Conservation (phyloP, 2,797 vertebrate species). For the Acrossocheilus wenchowensis region DNA sequence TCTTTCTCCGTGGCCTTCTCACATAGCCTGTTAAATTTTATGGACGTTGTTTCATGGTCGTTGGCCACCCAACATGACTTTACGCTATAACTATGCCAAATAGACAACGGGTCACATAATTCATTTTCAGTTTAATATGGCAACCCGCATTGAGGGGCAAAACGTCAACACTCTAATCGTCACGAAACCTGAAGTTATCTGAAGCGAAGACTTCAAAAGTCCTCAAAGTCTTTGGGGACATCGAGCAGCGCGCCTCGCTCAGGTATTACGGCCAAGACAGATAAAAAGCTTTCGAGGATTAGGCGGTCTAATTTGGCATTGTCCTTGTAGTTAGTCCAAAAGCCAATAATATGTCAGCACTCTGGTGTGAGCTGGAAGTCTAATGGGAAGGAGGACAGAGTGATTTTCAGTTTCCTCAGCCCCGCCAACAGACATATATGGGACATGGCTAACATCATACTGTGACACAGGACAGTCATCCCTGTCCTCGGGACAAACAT, state of each 20-base stretch:
- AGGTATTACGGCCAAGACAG: slow-evolving; percentile 52
- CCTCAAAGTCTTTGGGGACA: slow-evolving; percentile 52
- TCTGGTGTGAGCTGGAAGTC: slow-evolving; percentile 49
- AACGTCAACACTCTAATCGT: slow-evolving; percentile 39
- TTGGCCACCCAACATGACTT: slow-evolving; percentile 31
- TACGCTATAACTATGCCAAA: slow-evolving; percentile 37
- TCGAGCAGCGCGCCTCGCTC: slow-evolving; percentile 32
- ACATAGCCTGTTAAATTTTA: slow-evolving; percentile 40
- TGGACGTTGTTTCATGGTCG: slow-evolving; percentile 36
- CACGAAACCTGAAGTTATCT: slow-evolving; percentile 37
- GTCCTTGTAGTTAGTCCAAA: slow-evolving; percentile 58
- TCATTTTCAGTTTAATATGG: slow-evolving; percentile 34
- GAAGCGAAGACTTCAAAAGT: slow-evolving; percentile 38
- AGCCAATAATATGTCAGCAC: slow-evolving; percentile 55
- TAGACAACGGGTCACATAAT: slow-evolving; percentile 32
- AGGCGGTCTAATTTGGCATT: slow-evolving; percentile 57
- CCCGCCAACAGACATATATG: slow-evolving; percentile 39
- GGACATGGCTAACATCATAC: slow-evolving; percentile 37
- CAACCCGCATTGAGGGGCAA: background rate
- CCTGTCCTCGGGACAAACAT: slow-evolving; percentile 34
- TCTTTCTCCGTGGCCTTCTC: slow-evolving; percentile 44
- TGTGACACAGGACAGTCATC: slow-evolving; percentile 37
- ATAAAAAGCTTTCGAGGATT: slow-evolving; percentile 65
- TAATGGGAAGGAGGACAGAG: slow-evolving; percentile 39
- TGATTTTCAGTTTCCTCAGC: slow-evolving; percentile 12